Percentiles rank a stretch among this genome's conserved stretches.
These are phyloP conservation scores for Ceramica pisi DNA, from an alignment of 2,888 invertebrate genomes.

Conservation along the genomic window DNA sequence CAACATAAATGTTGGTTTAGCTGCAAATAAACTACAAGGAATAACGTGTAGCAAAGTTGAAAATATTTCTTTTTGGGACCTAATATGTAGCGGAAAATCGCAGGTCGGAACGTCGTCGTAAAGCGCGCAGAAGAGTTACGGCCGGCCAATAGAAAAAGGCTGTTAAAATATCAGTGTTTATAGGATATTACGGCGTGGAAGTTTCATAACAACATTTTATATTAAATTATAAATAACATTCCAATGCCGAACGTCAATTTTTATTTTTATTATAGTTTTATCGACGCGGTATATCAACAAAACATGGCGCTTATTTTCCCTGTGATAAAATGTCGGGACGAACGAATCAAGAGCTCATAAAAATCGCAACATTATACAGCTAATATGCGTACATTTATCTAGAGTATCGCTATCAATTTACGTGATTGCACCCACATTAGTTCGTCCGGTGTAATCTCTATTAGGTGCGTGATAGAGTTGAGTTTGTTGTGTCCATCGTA, in stretches of 20 bases:
- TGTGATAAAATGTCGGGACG: slow-evolving; percentile 11
- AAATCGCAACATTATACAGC: slow-evolving; percentile 49
- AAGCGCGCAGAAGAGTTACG: slow-evolving; percentile 52
- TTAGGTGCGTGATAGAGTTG: slow-evolving; percentile 67
- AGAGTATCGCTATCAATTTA: slow-evolving; percentile 68
- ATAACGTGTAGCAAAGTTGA: slow-evolving; percentile 7
- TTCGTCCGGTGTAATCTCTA: slow-evolving; percentile 65
- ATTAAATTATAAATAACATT: slow-evolving; percentile 61
- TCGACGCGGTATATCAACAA: slow-evolving; percentile 17
- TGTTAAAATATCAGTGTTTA: slow-evolving; percentile 67
- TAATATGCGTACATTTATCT: slow-evolving; percentile 62
- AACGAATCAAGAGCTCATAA: slow-evolving; percentile 49
- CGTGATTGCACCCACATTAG: slow-evolving; percentile 64
- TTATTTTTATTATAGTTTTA: slow-evolving; percentile 53
- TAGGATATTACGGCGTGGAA: slow-evolving; percentile 57
- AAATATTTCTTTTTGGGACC: slow-evolving; percentile 32
- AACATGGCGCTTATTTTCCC: slow-evolving; percentile 24
- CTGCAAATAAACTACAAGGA: background rate
- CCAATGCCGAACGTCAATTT: slow-evolving; percentile 38
- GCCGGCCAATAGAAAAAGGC: slow-evolving; percentile 56
- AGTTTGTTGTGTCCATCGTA: slow-evolving; percentile 66
- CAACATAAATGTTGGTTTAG: background rate
- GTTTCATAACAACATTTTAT: slow-evolving; percentile 58
- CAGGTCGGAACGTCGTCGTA: slow-evolving; percentile 43
- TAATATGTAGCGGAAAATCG: slow-evolving; percentile 42